Evolutionary conservation across 1,140 invertebrate genomes (phyloP), one percentile per base, ranked within the genome.

Genomic region (Drosophila quadrilineata): DNA sequence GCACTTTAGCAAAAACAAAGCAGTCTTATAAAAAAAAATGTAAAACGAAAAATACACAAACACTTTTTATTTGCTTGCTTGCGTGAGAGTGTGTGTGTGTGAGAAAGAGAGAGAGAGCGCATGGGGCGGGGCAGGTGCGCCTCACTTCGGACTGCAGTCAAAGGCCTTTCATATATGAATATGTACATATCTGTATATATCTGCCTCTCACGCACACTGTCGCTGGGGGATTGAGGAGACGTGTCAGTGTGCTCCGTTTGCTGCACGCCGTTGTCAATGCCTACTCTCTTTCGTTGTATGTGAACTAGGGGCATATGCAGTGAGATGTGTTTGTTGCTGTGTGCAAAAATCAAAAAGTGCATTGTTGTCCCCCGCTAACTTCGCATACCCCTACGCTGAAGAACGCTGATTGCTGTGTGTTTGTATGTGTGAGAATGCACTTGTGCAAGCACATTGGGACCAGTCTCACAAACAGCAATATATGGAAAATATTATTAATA

Each of bases 211-310:
- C n/a, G n/a, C n/a, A n/a, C n/a, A n/a, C 62, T 65, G 53, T 26
- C 31, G 6, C 2, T 22, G 43, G 43, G 50, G 29, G 14, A 36
- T 9, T n/a, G n/a, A n/a, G n/a, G 28, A 40, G 46, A 49, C 63
- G 66, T n/a, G n/a, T 70, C 60, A 50, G 14, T 63, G 68, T 56
- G 64, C 75, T 75, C 62, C 31, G 31, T 43, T 82, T 80, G 67
- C 75, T 80, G 75, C 50, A 75, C 72, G 75, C 75, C 75, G 75
- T 48, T 64, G 53, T 71, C 49, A 71, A 41, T 66, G 75, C 71
- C 75, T 80, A 75, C 76, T 82, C 75, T 80, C 63, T 71, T 68
- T 74, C 67, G 62, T 38, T 75, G 76, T 80, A 48, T 82, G 79
- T 69, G 76, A 62, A 63, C 46, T 80, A 71, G 75, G 71, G 70